Conservation (phyloP, 1,140 invertebrate species). For the Meloidogyne exigua region DNA sequence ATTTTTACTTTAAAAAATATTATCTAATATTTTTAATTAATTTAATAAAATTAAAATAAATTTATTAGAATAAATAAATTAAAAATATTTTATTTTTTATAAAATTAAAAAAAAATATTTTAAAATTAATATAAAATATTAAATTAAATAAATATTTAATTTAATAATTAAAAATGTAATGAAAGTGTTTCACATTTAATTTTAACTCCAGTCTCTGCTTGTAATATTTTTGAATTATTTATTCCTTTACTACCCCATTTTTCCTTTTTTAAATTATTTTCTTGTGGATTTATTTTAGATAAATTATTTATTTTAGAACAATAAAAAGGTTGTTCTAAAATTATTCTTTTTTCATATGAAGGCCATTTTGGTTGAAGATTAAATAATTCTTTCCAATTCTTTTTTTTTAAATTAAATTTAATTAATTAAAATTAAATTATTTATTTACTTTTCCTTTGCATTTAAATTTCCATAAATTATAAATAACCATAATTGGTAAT, state of each 20-base stretch:
- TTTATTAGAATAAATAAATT: too few relatives aligned
- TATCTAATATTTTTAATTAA: too few relatives aligned
- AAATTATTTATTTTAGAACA: not conserved
- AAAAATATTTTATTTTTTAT: not conserved
- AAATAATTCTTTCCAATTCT: slow-evolving; percentile 46
- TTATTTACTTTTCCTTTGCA: slow-evolving; percentile 35
- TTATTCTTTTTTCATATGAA: slow-evolving; percentile 32
- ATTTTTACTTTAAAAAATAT: too few relatives aligned
- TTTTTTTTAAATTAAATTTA: not conserved
- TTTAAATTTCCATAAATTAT: slow-evolving; percentile 42
- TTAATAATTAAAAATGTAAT: too few relatives aligned
- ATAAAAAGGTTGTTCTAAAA: not conserved
- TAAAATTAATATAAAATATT: too few relatives aligned
- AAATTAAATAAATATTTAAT: too few relatives aligned
- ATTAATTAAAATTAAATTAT: not conserved
- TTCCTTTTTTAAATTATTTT: not conserved
- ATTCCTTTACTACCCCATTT: not conserved
- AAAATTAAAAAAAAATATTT: not conserved
- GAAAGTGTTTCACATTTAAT: not conserved
- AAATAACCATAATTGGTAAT: slow-evolving; percentile 37
- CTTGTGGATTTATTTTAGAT: not conserved
- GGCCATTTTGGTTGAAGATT: slow-evolving; percentile 51
- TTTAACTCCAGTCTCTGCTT: not conserved
- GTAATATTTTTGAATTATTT: not conserved
- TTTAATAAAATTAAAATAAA: too few relatives aligned